Base-by-base conservation (phyloP, 92 coral and sea anemone species). In the Porites divaricata region DNA sequence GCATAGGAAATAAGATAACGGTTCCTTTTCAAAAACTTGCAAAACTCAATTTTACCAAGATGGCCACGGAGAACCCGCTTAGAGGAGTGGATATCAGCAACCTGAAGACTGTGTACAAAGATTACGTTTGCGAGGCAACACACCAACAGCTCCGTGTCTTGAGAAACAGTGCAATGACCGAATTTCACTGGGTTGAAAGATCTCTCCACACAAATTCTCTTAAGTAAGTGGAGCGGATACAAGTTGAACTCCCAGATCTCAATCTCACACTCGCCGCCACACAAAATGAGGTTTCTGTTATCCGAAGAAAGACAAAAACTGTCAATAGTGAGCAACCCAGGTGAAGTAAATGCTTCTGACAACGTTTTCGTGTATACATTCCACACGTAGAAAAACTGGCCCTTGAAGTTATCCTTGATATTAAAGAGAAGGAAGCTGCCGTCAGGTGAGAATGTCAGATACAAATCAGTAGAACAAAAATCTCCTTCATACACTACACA, bases 1-100 rank as follows among this genome's bases (percentile, higher is more conserved):
- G 54, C 80, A 26, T 76, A 82, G 17, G 91, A 73, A 12, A 88
- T 52, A 20, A 88, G 85, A 67, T 83, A 83, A 72, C 85, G 88
- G n/a, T 84, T 83, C 13, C 69, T 84, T 35, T 77, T 74, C 21
- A 88, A 22, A 83, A 88, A 88, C 69, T 54, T 77, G 78, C 92
- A 83, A 73, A 62, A 77, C 56, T 63, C 78, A 14, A 84, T 76
- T 76, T 52, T 45, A 19, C 88, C 92, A 17, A 71, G 77, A 63
- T 88, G 92, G 65, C 88, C 88, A 2, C 50, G 83, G 9, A 76
- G 70, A 63, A 62, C 58, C 21, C 24, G 56, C 58, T 61, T 76
- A 28, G 63, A 52, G 28, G 61, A 52, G 20, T 51, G 24, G 16
- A 51, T 2, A n/a, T 72, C 41, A 17, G 87, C 77, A 10, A 14